Conservation (phyloP, 2,113 vertebrate genomes). For the Paramormyrops kingsleyae region DNA sequence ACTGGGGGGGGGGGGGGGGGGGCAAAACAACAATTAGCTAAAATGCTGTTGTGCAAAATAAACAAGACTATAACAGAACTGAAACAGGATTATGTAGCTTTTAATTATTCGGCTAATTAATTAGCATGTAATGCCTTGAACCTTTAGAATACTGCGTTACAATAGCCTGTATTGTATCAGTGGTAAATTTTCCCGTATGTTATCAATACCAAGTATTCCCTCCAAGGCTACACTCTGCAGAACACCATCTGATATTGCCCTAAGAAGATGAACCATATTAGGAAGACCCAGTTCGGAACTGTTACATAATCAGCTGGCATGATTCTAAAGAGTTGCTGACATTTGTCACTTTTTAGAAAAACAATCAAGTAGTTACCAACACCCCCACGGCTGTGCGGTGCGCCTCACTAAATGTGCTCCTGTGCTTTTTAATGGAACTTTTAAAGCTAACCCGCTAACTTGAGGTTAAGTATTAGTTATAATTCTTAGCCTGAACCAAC, state of each 20-base stretch:
- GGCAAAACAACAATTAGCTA: not conserved
- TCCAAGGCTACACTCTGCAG: not conserved
- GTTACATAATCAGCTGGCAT: not conserved
- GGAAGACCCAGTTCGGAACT: not conserved
- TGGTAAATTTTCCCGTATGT: not conserved
- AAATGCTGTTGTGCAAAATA: not conserved
- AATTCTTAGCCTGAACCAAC: not conserved
- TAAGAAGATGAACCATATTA: not conserved
- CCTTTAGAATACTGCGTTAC: not conserved
- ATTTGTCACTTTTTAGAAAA: not conserved
- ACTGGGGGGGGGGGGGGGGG: conserved; percentile 33
- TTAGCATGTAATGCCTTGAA: not conserved
- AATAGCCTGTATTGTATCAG: not conserved
- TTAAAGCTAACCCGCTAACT: not conserved
- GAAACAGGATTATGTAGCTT: not conserved
- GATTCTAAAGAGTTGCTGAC: not conserved
- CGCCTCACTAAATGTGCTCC: not conserved
- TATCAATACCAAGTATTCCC: not conserved
- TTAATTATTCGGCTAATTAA: not conserved
- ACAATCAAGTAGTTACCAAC: not conserved
- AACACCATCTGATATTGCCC: not conserved
- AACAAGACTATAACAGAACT: not conserved
- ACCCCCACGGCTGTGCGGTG: not conserved
- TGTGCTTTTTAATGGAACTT: not conserved
- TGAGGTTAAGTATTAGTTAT: not conserved